Evolutionary conservation across 2,113 vertebrate genomes (phyloP), one percentile per base, ranked within the genome.

Genomic region (Strigops habroptila): DNA sequence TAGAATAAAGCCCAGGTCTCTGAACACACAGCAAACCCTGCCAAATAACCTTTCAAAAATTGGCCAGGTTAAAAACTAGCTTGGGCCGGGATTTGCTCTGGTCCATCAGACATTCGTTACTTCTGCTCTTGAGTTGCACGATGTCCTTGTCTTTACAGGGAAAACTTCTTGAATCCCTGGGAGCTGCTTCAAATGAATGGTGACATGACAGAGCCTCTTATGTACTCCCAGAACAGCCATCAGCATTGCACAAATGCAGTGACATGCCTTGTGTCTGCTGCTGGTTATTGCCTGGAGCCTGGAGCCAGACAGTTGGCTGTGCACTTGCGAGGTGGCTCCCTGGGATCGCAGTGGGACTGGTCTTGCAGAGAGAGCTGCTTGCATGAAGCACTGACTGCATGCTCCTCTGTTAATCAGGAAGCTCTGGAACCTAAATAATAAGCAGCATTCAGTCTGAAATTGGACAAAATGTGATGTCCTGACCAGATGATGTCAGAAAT

Each of bases 31-130:
- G 59, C 30, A 78, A 70, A 51, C 30, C 13, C 70, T 95, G 91
- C 71, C 93, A 91, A 93, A 86, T 93, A 94, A 63, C 76, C 71
- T 93, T 86, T 80, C 88, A 88, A 74, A 95, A 95, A 62, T 6
- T 46, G 64, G 31, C 64, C 3, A 8, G 64, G 75, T 91, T 69
- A 35, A 82, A 82, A 91, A 70, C 51, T 53, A 64, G 23, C 75
- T 71, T 55, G 73, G 69, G 62, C 65, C 80, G 82, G 76, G 80
- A 92, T 95, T 95, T 88, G 77, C 74, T 90, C 70, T 85, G 84
- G 82, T 91, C 87, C 53, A 27, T 87, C 74, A 75, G 77, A 41
- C 44, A 23, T 81, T 84, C 12, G 5, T 95, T 93, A 76, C 60
- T 94, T 86, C 82, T 91, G 75, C 73, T 93, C 39, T 73, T 41